Conservation (phyloP, 1,140 invertebrate genomes). For the Pseudomyrmex flavicornis region DNA sequence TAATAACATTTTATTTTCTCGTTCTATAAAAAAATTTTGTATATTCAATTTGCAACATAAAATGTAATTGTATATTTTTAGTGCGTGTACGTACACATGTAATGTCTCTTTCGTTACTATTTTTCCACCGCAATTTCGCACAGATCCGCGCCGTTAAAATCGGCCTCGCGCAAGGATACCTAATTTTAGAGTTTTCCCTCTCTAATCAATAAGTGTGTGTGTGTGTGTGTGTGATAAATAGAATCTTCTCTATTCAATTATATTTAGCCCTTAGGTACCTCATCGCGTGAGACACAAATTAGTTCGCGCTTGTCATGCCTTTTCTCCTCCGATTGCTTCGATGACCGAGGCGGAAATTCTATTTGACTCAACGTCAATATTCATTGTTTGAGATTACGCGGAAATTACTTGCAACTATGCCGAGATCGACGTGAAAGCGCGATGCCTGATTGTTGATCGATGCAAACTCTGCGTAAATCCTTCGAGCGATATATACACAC, state of each 20-base stretch:
- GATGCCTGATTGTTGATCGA: slow-evolving; percentile 11
- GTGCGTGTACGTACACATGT: too few relatives aligned
- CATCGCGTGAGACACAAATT: neutral
- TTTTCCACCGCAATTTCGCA: slow-evolving; percentile 6
- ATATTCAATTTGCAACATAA: too few relatives aligned
- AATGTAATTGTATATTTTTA: too few relatives aligned
- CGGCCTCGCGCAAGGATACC: neutral
- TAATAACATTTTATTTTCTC: too few relatives aligned
- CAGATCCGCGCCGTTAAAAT: slow-evolving; percentile 1
- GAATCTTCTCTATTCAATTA: slow-evolving; percentile 3
- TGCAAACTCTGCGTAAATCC: neutral
- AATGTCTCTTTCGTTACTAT: neutral
- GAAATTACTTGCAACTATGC: slow-evolving; percentile 1
- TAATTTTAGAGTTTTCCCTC: slow-evolving; percentile 16
- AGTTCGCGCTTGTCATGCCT: neutral
- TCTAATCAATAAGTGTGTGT: slow-evolving; percentile 42
- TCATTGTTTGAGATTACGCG: slow-evolving; percentile 3
- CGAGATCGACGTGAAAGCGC: neutral
- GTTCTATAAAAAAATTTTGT: too few relatives aligned
- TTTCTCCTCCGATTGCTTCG: neutral
- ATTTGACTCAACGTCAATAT: slow-evolving; percentile 7
- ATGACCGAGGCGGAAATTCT: neutral
- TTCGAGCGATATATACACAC: slow-evolving; percentile 4
- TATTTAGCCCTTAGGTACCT: neutral
- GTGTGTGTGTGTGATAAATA: too few relatives aligned